Evolutionary conservation across 1,140 invertebrate genomes (phyloP).

Genomic region (Habropoda laboriosa): DNA sequence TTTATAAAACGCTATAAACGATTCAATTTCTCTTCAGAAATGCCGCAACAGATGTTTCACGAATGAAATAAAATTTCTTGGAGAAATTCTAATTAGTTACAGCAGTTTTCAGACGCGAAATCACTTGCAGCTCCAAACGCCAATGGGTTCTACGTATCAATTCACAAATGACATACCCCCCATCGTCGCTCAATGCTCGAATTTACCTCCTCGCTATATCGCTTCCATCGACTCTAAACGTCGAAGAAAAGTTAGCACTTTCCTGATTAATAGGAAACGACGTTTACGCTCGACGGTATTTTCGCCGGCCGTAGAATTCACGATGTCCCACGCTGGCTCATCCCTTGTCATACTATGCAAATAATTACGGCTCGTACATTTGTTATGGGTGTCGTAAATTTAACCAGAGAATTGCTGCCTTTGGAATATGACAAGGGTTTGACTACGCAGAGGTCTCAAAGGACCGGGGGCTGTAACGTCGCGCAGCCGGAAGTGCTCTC

Average conservation of each 20-base stretch:
- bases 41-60: too few species aligned
- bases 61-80: too few species aligned
- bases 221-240: background rate
- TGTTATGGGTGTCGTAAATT: constrained; percentile 58
- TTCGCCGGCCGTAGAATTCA: background rate
- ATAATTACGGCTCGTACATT: constrained; percentile 52
- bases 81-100: too few species aligned
- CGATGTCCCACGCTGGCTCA: constrained; percentile 12
- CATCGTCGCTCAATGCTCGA: too few species aligned
- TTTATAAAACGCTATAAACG: too few species aligned
- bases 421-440: constrained; percentile 56
- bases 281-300: background rate
- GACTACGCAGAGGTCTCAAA: constrained; percentile 58
- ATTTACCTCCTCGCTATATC: too few species aligned
- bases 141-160: too few species aligned
- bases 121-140: too few species aligned
- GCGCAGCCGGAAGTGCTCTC: constrained; percentile 52
- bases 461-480: constrained; percentile 45
- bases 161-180: too few species aligned
- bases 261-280: background rate
- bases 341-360: constrained; percentile 52
- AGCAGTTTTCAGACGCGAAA: too few species aligned
- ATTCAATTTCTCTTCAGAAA: too few species aligned
- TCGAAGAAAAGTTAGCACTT: background rate
- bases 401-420: constrained; percentile 40